Percentiles rank a stretch among this genome's conserved stretches.
Evolutionary conservation across 2,113 vertebrate genomes (phyloP).

Genomic region (Upupa epops): DNA sequence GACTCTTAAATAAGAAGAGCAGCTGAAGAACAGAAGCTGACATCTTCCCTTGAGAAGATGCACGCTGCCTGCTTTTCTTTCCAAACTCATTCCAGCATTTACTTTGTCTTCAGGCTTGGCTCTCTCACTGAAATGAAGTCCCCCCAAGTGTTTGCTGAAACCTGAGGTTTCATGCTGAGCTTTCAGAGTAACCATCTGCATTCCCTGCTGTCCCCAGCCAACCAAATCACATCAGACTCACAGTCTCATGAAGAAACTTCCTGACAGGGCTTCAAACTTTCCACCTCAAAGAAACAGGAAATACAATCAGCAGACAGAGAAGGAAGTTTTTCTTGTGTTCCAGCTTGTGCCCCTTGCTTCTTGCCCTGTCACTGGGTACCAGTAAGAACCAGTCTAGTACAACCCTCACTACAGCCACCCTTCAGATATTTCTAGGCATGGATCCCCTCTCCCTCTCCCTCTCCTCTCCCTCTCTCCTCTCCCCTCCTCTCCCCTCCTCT

Average conservation of each 20-base stretch:
- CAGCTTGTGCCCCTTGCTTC: no score
- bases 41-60: not conserved
- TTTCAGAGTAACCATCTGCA: not conserved
- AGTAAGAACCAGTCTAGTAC: no score
- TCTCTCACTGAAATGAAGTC: not conserved
- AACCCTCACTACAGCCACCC: no score
- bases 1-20: not conserved
- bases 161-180: not conserved
- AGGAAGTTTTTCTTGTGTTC: not conserved
- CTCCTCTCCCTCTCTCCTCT: no score
- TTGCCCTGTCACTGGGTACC: no score
- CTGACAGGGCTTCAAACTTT: not conserved
- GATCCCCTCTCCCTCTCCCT: no score
- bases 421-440: no score
- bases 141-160: not conserved
- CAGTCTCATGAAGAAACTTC: not conserved
- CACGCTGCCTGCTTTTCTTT: not conserved
- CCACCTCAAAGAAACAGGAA: not conserved
- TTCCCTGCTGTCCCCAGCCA: not conserved
- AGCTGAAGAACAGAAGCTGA: not conserved
- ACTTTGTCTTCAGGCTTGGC: not conserved
- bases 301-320: not conserved
- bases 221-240: not conserved
- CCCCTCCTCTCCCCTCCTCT: no score
- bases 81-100: not conserved